Percentiles rank a stretch among this genome's conserved stretches.
These are phyloP conservation scores for Coreoperca whiteheadi DNA, from an alignment of 2,113 vertebrate species.

Conservation along the genomic window DNA sequence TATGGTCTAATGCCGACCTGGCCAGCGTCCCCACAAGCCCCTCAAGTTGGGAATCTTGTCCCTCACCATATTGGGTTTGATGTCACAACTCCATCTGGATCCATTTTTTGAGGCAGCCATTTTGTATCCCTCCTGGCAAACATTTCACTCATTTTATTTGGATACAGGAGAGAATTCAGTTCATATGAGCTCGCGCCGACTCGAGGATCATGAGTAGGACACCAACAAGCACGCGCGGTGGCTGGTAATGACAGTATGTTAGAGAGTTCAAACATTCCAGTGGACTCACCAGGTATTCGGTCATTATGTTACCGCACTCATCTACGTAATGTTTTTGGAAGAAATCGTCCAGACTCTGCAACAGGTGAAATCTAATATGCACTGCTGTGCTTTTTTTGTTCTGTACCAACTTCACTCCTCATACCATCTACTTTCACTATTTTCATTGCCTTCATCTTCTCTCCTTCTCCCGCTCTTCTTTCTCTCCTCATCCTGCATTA, in stretches of 20 bases:
- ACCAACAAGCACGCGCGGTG: neutral
- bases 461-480: neutral
- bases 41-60: slow-evolving; percentile 60
- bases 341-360: slow-evolving; percentile 28
- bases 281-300: slow-evolving; percentile 25
- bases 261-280: slow-evolving; percentile 1
- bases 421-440: neutral
- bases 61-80: slow-evolving; percentile 65
- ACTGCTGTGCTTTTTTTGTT: neutral
- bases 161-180: slow-evolving; percentile 15
- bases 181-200: neutral
- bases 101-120: slow-evolving; percentile 57
- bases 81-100: slow-evolving; percentile 71
- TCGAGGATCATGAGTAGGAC: slow-evolving; percentile 6
- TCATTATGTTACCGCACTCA: slow-evolving; percentile 5
- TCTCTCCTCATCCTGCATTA: neutral
- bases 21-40: slow-evolving; percentile 51
- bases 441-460: neutral
- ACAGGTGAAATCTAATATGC: slow-evolving; percentile 24
- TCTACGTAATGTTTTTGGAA: neutral
- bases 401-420: neutral
- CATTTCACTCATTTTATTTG: slow-evolving; percentile 47
- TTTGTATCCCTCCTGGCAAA: slow-evolving; percentile 59
- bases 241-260: slow-evolving; percentile 11
- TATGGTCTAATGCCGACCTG: slow-evolving; percentile 63